Percentiles rank a stretch among this genome's conserved stretches.
Evolutionary conservation across 2,797 vertebrate species (phyloP).

Genomic region (Avahi laniger): DNA sequence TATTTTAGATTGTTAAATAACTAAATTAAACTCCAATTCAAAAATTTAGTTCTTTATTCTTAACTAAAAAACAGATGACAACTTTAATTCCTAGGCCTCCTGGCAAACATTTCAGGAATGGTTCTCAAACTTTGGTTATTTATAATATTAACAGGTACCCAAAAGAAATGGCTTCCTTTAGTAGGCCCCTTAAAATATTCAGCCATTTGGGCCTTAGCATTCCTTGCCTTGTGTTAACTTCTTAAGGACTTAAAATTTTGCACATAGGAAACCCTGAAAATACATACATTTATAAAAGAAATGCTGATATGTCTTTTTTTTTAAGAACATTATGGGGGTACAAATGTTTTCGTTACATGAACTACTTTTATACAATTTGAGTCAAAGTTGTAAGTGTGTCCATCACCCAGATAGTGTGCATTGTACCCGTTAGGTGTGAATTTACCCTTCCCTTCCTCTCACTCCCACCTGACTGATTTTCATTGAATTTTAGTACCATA

Average conservation of each 20-base stretch:
- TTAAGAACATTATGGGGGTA: no score
- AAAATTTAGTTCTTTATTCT: neutral
- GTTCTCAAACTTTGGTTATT: neutral
- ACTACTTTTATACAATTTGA: no score
- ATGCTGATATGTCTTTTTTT: constrained; percentile 65
- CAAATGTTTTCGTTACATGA: no score
- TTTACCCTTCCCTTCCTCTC: no score
- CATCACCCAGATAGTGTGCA: no score
- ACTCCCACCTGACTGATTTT: no score
- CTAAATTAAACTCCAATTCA: constrained; percentile 26
- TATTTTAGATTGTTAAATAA: constrained; percentile 48
- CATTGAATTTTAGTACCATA: no score
- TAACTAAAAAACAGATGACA: neutral
- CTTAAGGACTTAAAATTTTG: neutral
- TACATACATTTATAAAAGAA: constrained; percentile 67
- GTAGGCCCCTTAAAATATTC: neutral
- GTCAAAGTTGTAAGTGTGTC: no score
- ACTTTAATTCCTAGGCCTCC: neutral
- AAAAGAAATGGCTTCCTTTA: neutral
- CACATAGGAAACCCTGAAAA: constrained; percentile 36
- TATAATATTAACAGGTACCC: neutral
- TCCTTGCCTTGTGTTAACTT: neutral
- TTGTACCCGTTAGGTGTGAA: no score
- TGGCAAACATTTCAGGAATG: constrained; percentile 1
- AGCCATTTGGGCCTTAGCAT: neutral